Evolutionary conservation across 2,113 vertebrate species (phyloP).

Genomic region (Toxostoma redivivum): DNA sequence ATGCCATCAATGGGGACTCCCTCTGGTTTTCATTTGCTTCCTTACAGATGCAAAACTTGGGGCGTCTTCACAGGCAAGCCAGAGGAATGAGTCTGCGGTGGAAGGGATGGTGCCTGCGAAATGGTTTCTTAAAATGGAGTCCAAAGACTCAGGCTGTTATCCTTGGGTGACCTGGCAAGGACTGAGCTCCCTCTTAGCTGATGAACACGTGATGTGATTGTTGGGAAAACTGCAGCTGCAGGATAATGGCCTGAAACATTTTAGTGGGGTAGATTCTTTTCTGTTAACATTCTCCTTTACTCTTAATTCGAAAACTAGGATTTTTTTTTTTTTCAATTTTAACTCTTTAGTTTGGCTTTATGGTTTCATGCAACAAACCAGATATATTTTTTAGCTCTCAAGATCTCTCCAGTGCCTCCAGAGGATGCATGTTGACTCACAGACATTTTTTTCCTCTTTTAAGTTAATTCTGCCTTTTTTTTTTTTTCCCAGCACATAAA

Average conservation of each 20-base stretch:
- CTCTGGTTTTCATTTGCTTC: conserved; percentile 49
- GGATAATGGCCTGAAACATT: not conserved
- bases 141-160: conserved; percentile 6
- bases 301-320: not conserved
- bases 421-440: not conserved
- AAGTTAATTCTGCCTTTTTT: not conserved
- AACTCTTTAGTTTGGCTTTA: not conserved
- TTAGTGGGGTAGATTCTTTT: not conserved
- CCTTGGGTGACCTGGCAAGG: conserved; percentile 50
- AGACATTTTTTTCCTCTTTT: not conserved
- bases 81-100: conserved; percentile 31
- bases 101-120: not conserved
- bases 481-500: not conserved
- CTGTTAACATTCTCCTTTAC: not conserved
- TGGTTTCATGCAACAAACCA: not conserved
- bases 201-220: not conserved
- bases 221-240: conserved; percentile 14
- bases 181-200: not conserved
- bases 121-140: conserved; percentile 12
- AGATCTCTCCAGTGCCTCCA: not conserved
- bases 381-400: not conserved
- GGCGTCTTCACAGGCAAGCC: not conserved
- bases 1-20: not conserved
- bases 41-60: conserved; percentile 27
- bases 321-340: not conserved